phyloP scores from a whole-genome alignment of 2,113 vertebrate genomes.

The Nerophis lumbriciformis region DNA sequence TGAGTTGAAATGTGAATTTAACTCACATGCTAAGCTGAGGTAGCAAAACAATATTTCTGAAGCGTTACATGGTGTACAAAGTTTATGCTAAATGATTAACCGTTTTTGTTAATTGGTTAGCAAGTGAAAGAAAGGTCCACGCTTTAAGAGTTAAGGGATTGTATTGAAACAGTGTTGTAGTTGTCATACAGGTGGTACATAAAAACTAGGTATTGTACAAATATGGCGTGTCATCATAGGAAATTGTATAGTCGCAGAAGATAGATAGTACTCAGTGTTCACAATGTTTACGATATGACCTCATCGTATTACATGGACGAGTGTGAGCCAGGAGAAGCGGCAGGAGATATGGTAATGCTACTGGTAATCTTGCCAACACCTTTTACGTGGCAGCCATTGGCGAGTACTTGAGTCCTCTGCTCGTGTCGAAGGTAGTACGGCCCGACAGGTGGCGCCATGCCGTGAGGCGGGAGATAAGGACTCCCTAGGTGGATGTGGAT shows the following conservation, averaged over 20 bases:
- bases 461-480: constrained; percentile 78
- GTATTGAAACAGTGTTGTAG: neutral
- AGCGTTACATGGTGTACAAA: neutral
- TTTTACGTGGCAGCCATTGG: constrained; percentile 81
- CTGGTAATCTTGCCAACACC: constrained; percentile 90
- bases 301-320: constrained; percentile 67
- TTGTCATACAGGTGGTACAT: constrained; percentile 1
- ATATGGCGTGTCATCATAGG: neutral
- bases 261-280: neutral
- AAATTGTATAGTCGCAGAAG: neutral
- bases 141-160: neutral
- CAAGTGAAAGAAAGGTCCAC: constrained; percentile 1
- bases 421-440: constrained; percentile 78
- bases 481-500: constrained; percentile 96
- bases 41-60: neutral
- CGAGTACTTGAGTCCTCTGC: constrained; percentile 81
- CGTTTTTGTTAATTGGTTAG: neutral
- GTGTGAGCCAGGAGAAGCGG: constrained; percentile 80
- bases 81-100: neutral
- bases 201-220: neutral
- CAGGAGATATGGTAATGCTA: constrained; percentile 94
- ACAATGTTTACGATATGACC: neutral
- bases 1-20: too few species aligned
- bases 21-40: neutral
- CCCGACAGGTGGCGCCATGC: constrained; percentile 70